phyloP scores from a whole-genome alignment of 2,888 invertebrate species.

The Drosophila koepferae region DNA sequence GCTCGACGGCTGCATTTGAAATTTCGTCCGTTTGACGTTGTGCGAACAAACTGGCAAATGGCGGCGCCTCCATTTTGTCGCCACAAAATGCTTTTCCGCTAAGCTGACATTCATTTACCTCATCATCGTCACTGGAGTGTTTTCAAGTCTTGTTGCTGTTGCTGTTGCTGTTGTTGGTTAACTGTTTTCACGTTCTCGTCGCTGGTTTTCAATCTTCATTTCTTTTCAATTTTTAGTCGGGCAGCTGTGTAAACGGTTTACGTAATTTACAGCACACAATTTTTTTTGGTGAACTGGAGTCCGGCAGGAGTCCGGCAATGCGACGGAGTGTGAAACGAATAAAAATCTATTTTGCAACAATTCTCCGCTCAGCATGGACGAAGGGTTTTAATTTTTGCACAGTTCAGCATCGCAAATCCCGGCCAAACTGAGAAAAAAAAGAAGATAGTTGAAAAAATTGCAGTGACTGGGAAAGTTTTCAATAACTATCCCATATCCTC shows the following conservation, averaged over 20 bases:
- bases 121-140: conserved; percentile 21
- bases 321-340: conserved; percentile 27
- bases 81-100: conserved; percentile 10
- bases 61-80: conserved; percentile 1
- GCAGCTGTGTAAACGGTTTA: conserved; percentile 35
- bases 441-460: conserved; percentile 23
- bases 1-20: conserved; percentile 15
- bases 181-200: conserved; percentile 15
- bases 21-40: background rate
- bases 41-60: conserved; percentile 4
- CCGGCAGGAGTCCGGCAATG: conserved; percentile 1
- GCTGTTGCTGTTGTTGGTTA: conserved; percentile 7
- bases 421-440: background rate
- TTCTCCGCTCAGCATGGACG: conserved; percentile 22
- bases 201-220: conserved; percentile 24
- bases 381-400: conserved; percentile 46
- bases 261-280: conserved; percentile 23
- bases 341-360: conserved; percentile 57
- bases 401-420: conserved; percentile 31
- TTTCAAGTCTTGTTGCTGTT: background rate
- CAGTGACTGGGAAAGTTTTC: conserved; percentile 44
- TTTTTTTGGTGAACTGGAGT: background rate
- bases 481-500: conserved; percentile 55
- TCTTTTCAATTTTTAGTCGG: conserved; percentile 9
- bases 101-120: conserved; percentile 41